Conservation (phyloP, 2,113 vertebrate species). For the Ondatra zibethicus region DNA sequence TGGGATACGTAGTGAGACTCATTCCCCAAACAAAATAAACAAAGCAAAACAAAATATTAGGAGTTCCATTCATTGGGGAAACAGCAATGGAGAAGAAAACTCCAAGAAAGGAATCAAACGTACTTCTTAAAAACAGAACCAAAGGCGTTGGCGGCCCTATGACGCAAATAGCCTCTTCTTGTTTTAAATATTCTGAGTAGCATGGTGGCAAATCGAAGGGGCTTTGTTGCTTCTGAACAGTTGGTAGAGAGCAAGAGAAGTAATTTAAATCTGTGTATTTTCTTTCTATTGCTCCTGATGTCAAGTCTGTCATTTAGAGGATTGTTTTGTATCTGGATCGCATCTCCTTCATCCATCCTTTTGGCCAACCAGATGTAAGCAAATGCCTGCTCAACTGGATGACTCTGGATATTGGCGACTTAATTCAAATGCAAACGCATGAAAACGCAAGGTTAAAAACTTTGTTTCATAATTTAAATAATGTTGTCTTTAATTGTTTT, state of each 20-base stretch:
- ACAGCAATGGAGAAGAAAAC: background rate
- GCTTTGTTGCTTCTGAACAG: background rate
- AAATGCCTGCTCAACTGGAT: background rate
- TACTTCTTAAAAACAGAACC: slow-evolving; percentile 15
- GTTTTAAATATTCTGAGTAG: slow-evolving; percentile 30
- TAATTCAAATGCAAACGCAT: background rate
- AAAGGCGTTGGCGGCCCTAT: background rate
- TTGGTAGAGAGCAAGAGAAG: background rate
- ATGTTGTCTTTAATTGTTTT: background rate
- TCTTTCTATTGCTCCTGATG: background rate
- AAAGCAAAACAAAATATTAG: background rate
- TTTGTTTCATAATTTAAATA: background rate
- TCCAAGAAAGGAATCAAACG: background rate
- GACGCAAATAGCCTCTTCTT: background rate
- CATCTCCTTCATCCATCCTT: background rate
- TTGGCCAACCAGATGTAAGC: slow-evolving; percentile 2
- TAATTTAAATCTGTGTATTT: background rate
- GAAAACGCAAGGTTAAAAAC: background rate
- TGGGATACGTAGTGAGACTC: background rate
- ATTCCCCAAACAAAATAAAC: background rate
- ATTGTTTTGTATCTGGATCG: background rate
- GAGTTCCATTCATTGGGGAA: background rate
- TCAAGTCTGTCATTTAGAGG: background rate
- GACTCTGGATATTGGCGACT: background rate
- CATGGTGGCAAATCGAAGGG: background rate